These are phyloP conservation scores for Anoplophora glabripennis DNA, from an alignment of 1,140 invertebrate genomes.

Conservation along the genomic window DNA sequence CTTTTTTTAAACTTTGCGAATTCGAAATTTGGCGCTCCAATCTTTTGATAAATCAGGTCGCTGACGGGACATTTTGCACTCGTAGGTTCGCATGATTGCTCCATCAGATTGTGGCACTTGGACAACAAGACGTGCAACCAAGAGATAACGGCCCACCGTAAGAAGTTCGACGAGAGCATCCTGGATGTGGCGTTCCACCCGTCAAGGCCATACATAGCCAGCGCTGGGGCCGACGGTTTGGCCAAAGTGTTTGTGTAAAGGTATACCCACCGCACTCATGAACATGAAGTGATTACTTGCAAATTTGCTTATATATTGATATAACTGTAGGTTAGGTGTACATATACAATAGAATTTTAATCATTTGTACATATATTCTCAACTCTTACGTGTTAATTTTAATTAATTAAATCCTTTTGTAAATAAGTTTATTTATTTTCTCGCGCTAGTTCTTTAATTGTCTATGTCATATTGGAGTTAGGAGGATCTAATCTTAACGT, in stretches of 20 bases:
- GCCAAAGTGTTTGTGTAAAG: constrained; percentile 89
- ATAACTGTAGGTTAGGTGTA: constrained; percentile 28
- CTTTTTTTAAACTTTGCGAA: no score
- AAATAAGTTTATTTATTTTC: constrained; percentile 35
- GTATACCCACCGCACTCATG: not conserved
- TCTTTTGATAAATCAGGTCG: no score
- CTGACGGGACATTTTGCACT: not conserved
- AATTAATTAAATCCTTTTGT: constrained; percentile 24
- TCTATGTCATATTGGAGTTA: not conserved
- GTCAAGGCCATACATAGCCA: constrained; percentile 95
- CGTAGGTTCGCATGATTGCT: constrained; percentile 91
- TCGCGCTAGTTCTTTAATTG: not conserved
- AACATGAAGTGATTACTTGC: constrained; percentile 2
- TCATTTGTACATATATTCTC: constrained; percentile 29
- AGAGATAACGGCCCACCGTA: constrained; percentile 98
- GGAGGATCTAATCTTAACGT: not conserved
- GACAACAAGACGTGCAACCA: constrained; percentile 98
- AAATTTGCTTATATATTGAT: constrained; percentile 13
- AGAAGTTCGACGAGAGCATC: constrained; percentile 99
- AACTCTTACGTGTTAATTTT: constrained; percentile 14
- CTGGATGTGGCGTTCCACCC: constrained; percentile 99
- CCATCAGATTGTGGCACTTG: constrained; percentile 98
- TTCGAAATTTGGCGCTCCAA: no score
- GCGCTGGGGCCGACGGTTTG: constrained; percentile 95
- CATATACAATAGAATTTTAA: constrained; percentile 30